phyloP scores from a whole-genome alignment of 1,140 invertebrate genomes.

The Zaprionus africanus region DNA sequence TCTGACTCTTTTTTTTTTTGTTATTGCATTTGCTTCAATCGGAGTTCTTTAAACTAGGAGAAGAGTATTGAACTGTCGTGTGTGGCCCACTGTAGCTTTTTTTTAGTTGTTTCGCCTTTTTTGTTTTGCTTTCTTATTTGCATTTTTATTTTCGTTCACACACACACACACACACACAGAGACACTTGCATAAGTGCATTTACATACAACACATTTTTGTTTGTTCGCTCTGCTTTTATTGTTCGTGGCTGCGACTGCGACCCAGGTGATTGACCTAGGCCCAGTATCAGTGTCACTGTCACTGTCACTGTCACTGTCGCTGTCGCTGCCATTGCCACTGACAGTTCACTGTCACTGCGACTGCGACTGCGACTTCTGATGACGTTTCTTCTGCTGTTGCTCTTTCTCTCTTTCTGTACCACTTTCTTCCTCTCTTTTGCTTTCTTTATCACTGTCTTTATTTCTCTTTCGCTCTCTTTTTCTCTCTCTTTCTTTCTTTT shows the following conservation, averaged over 20 bases:
- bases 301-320: background rate
- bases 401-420: background rate
- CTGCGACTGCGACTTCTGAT: background rate
- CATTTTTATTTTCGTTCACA: conserved; percentile 16
- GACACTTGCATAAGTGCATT: conserved; percentile 61
- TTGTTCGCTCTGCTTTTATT: conserved; percentile 47
- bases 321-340: conserved; percentile 26
- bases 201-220: conserved; percentile 59
- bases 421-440: no score
- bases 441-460: no score
- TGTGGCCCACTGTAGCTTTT: no score
- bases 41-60: no score
- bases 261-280: conserved; percentile 73
- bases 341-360: background rate
- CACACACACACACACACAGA: background rate
- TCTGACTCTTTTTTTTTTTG: no score
- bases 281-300: conserved; percentile 47
- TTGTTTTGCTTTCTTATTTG: conserved; percentile 21
- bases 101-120: background rate
- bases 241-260: conserved; percentile 56
- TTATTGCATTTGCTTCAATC: no score
- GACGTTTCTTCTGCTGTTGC: background rate
- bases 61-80: no score
- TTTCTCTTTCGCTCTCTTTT: background rate
- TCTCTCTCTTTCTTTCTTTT: no score